Evolutionary conservation across 2,888 invertebrate genomes (phyloP), one percentile per base, ranked within the genome.

Genomic region (Mythimna lalbum): DNA sequence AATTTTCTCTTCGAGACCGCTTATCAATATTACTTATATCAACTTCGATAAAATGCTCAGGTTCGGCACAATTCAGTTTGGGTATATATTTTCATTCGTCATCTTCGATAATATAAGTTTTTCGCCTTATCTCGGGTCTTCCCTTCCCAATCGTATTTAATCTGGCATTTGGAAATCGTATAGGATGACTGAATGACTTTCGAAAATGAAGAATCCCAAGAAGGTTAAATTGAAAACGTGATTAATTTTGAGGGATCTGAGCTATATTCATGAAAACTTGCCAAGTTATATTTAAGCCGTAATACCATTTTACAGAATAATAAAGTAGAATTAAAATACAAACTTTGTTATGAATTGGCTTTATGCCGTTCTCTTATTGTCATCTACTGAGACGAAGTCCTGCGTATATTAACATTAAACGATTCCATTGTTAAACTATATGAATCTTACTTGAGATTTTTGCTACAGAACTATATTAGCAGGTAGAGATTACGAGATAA

Each of bases 11-110:
- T 81, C 78, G 86, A 88, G 84, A 84, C 82, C 83, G 87, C 87
- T 90, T 92, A 89, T 90, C 89, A 89, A 89, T 90, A 91, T 89
- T 87, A 87, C 87, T 89, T 89, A 82, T 84, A 89, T 86, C 84
- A 88, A 89, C 87, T 88, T 88, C 75, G 75, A 80, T 73, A 80
- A 87, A 87, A 82, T 85, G 84, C 63, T 52, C 76, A 82, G 73
- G 69, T 65, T 76, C 67, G 73, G 71, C 77, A 80, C 75, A 82
- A 77, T 84, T 83, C 69, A 69, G 66, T 75, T 72, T 66, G 65
- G 62, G 49, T 74, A 73, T 74, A 73, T 81, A 80, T 79, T 79
- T 80, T 79, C 61, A 52, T 80, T 55, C 55, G 62, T 70, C 75
- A 66, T 76, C 43, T 57, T 14, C 14, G 7, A 69, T 19, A 65